Percentiles rank a stretch among this genome's conserved stretches.
Evolutionary conservation across 2,888 invertebrate genomes (phyloP).

Genomic region (Drosophila pseudotalamancana): DNA sequence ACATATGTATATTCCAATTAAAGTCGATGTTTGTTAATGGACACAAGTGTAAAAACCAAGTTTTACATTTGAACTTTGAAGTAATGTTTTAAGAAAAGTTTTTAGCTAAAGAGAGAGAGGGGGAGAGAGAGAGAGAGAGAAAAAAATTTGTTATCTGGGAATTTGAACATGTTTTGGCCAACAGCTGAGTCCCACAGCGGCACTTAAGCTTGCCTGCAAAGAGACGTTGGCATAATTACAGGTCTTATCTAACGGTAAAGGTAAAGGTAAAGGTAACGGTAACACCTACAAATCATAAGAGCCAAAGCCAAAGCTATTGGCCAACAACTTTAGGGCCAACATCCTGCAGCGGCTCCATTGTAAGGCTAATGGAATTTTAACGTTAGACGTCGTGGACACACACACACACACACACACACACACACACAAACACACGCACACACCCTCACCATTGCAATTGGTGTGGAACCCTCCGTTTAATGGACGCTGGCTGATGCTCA

Average conservation of each 20-base stretch:
- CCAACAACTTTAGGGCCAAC: background rate
- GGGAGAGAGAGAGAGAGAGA: too few species aligned
- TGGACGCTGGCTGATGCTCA: slow-evolving; percentile 27
- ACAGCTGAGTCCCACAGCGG: slow-evolving; percentile 9
- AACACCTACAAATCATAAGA: slow-evolving; percentile 66
- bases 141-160: slow-evolving; percentile 27
- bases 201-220: slow-evolving; percentile 1
- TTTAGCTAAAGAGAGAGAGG: too few species aligned
- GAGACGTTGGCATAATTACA: slow-evolving; percentile 52
- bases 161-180: slow-evolving; percentile 26
- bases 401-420: background rate
- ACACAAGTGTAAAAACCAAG: too few species aligned
- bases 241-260: slow-evolving; percentile 45
- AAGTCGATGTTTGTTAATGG: too few species aligned
- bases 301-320: slow-evolving; percentile 14
- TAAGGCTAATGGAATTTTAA: slow-evolving; percentile 78
- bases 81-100: too few species aligned
- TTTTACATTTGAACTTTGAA: too few species aligned
- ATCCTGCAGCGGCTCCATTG: slow-evolving; percentile 16
- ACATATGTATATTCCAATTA: too few species aligned
- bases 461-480: slow-evolving; percentile 6
- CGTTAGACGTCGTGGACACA: slow-evolving; percentile 47
- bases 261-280: too few species aligned
- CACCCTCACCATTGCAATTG: background rate
- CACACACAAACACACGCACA: background rate